Percentiles rank a stretch among this genome's conserved stretches.
phyloP scores from a whole-genome alignment of 2,113 vertebrate genomes.

The Crotophaga sulcirostris region DNA sequence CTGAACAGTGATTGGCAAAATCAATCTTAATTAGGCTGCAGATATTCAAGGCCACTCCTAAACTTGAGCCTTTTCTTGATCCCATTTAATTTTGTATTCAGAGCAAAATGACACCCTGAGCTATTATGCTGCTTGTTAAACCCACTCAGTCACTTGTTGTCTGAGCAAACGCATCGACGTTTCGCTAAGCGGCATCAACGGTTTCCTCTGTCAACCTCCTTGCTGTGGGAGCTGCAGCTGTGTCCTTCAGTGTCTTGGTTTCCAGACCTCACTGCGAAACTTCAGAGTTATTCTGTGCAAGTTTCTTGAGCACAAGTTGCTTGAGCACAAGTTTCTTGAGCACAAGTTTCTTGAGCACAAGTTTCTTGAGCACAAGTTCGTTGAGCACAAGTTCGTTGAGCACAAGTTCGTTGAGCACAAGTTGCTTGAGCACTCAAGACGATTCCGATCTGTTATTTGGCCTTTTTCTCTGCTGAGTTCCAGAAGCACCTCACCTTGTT shows the following conservation, averaged over 20 bases:
- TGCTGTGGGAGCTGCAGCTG: not conserved
- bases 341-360: no score
- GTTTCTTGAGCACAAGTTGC: not conserved
- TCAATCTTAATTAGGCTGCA: conserved; percentile 33
- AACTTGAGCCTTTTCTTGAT: conserved; percentile 46
- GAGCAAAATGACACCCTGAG: conserved; percentile 53
- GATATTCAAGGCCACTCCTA: conserved; percentile 49
- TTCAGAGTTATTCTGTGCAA: not conserved
- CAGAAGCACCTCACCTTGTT: not conserved
- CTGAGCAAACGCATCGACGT: not conserved
- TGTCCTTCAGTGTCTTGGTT: not conserved
- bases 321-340: no score
- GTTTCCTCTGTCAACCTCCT: not conserved
- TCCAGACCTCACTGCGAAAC: not conserved
- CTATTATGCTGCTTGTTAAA: conserved; percentile 53
- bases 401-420: no score
- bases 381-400: no score
- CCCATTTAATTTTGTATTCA: conserved; percentile 57
- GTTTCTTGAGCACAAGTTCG: no score
- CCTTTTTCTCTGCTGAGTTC: not conserved
- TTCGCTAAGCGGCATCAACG: not conserved
- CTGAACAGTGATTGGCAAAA: conserved; percentile 16
- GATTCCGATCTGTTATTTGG: not conserved
- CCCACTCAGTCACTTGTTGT: conserved; percentile 21
- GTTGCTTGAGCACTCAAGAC: not conserved